Evolutionary conservation across 2,113 vertebrate species (phyloP).

Genomic region (Oceanodroma tethys): DNA sequence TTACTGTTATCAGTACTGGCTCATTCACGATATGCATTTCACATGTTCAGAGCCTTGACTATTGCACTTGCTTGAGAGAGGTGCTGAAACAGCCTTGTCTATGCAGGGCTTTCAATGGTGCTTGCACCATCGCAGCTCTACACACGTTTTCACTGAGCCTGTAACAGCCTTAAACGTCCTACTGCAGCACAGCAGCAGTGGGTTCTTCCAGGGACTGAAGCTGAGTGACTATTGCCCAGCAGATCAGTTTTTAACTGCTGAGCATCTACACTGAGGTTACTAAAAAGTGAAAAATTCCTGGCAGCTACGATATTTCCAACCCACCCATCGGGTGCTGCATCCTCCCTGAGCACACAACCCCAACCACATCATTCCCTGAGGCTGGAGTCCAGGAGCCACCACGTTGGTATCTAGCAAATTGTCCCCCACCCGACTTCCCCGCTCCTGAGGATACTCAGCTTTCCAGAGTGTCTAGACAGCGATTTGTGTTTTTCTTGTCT

Average conservation of each 20-base stretch:
- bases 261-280: background rate
- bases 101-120: background rate
- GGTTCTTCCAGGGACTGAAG: background rate
- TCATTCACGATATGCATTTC: background rate
- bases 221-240: background rate
- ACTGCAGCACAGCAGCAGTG: background rate
- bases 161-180: background rate
- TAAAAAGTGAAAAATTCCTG: background rate
- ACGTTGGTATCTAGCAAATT: background rate
- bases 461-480: background rate
- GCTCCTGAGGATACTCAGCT: background rate
- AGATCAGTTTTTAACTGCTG: background rate
- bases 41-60: background rate
- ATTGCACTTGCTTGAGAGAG: background rate
- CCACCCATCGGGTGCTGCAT: background rate
- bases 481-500: background rate
- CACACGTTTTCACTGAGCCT: rapidly evolving
- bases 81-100: background rate
- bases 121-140: background rate
- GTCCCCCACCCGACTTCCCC: background rate
- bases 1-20: background rate
- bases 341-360: background rate
- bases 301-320: background rate
- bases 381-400: background rate
- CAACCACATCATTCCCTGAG: background rate